Percentiles rank a stretch among this genome's conserved stretches.
Conservation (phyloP, 2,888 invertebrate genomes). For the Hyppa rectilinea region DNA sequence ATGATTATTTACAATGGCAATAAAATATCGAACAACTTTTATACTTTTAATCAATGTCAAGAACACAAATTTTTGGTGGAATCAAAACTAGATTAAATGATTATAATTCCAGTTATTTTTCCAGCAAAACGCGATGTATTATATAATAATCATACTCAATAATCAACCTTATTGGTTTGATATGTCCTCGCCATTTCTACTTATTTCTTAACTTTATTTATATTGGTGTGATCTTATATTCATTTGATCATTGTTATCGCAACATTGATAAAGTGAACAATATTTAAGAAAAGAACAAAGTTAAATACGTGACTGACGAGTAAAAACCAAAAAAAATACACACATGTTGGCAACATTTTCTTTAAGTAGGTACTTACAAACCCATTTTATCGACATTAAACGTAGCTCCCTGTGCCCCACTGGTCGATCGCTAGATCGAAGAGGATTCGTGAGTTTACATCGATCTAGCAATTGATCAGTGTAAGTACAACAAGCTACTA, state of each 20-base stretch:
- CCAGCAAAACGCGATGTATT: conserved; percentile 17
- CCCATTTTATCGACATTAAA: neutral
- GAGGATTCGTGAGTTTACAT: conserved; percentile 25
- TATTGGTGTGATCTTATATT: neutral
- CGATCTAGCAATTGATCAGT: conserved; percentile 44
- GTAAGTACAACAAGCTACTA: conserved; percentile 26
- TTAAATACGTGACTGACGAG: neutral
- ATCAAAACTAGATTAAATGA: conserved; percentile 12
- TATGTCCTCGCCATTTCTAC: conserved; percentile 20
- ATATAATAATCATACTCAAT: conserved; percentile 25
- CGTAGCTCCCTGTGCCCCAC: conserved; percentile 13
- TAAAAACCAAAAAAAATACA: conserved; percentile 2
- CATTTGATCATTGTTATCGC: conserved; percentile 29
- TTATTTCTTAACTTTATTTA: neutral
- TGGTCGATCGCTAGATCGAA: conserved; percentile 35
- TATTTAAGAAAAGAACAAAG: neutral
- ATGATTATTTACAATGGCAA: conserved; percentile 15
- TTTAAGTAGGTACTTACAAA: conserved; percentile 33
- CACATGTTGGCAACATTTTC: neutral
- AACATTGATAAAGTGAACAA: conserved; percentile 42
- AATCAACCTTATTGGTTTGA: conserved; percentile 10
- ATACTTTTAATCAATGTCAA: neutral
- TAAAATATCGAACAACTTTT: neutral
- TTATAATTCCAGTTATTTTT: conserved; percentile 26
- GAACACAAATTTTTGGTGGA: conserved; percentile 7